Evolutionary conservation across 2,113 vertebrate species (phyloP).

Genomic region (Ranitomeya imitator): DNA sequence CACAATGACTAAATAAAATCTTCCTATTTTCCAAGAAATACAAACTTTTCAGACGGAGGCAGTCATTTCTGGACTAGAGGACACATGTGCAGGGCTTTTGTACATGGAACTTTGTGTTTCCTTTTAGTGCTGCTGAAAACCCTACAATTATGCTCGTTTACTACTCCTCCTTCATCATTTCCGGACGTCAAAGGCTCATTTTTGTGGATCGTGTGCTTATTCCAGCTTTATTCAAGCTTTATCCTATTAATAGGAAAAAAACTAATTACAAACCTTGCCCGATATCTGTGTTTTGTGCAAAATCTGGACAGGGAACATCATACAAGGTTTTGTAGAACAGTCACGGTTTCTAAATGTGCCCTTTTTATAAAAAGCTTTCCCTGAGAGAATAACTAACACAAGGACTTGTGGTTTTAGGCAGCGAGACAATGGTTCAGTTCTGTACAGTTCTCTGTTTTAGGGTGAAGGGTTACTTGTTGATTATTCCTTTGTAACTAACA

Average conservation of each 20-base stretch:
- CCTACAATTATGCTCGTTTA: neutral
- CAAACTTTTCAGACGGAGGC: neutral
- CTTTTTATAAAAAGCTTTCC: neutral
- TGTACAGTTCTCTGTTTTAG: neutral
- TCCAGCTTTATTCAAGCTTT: neutral
- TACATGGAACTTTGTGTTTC: neutral
- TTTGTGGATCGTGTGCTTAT: neutral
- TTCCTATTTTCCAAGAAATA: conserved; percentile 5
- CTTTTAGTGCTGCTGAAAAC: neutral
- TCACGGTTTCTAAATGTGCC: neutral
- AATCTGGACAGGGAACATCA: neutral
- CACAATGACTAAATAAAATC: conserved; percentile 35
- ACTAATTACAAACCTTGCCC: neutral
- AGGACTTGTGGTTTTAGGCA: neutral
- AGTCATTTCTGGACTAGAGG: neutral
- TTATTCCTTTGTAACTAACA: conserved; percentile 7
- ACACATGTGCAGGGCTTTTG: neutral
- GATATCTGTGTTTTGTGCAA: neutral
- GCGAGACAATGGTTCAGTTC: neutral
- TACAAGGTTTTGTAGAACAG: neutral
- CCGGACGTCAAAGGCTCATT: neutral
- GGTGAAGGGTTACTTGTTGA: neutral
- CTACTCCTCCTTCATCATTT: neutral
- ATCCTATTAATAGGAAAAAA: neutral
- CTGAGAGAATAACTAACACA: neutral